Percentiles rank a stretch among this genome's conserved stretches.
These are phyloP conservation scores for Crossaster papposus DNA, from an alignment of 53 echinoderm and acorn worm species.

Conservation along the genomic window DNA sequence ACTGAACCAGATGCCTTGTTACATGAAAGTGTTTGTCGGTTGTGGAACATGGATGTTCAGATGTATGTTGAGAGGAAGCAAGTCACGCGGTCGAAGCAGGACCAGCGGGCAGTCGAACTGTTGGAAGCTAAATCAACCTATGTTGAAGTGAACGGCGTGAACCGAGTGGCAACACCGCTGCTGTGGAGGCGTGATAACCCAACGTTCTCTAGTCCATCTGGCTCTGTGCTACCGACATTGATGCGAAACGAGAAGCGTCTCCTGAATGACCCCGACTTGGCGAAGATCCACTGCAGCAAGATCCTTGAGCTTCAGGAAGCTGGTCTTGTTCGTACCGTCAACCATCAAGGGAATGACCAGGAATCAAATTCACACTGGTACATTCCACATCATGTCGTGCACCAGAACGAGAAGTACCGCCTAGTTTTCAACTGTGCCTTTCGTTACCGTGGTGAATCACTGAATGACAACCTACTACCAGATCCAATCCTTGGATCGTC, in stretches of 20 bases:
- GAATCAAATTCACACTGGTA: conserved; percentile 42
- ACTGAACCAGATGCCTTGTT: neutral
- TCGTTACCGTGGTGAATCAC: conserved; percentile 22
- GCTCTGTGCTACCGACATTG: neutral
- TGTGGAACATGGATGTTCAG: neutral
- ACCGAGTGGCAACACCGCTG: conserved; percentile 36
- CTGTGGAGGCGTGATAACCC: conserved; percentile 24
- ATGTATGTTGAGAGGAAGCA: conserved; percentile 6
- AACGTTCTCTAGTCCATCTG: neutral
- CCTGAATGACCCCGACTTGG: neutral
- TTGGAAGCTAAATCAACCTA: too few species aligned
- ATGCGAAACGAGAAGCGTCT: conserved; percentile 17
- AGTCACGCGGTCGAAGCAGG: too few species aligned
- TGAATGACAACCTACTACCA: conserved; percentile 56
- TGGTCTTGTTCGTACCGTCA: neutral
- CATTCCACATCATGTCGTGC: conserved; percentile 62
- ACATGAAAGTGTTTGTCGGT: neutral
- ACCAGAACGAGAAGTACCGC: conserved; percentile 32
- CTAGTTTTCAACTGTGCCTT: conserved; percentile 68
- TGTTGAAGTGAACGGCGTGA: conserved; percentile 10
- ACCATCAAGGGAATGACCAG: neutral
- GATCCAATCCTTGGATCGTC: conserved; percentile 52
- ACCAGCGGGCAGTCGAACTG: too few species aligned
- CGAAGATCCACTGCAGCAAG: neutral
- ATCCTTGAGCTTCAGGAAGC: neutral